These are phyloP conservation scores for Muraenolepis orangiensis DNA, from an alignment of 2,797 vertebrate species.

Conservation along the genomic window DNA sequence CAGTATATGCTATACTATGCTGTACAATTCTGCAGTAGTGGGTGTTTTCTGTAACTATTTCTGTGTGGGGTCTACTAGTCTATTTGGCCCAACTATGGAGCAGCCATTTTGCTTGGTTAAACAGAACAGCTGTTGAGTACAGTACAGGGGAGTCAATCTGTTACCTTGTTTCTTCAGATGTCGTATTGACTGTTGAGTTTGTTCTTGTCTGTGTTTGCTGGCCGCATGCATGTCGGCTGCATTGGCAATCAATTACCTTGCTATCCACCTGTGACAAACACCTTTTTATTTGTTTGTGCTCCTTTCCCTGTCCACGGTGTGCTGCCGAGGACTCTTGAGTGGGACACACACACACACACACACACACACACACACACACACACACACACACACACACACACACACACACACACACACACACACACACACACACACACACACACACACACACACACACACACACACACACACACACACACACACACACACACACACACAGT, in stretches of 20 bases:
- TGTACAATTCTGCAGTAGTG: conserved; percentile 5
- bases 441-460: no score
- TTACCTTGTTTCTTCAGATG: neutral
- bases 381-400: no score
- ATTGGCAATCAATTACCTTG: no score
- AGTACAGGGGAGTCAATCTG: neutral
- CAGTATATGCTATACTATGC: neutral
- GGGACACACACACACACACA: no score
- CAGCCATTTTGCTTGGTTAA: neutral
- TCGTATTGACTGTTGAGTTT: neutral
- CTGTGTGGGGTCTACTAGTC: neutral
- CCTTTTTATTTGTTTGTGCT: neutral
- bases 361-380: no score
- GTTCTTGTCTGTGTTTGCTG: neutral
- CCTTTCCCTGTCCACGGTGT: neutral
- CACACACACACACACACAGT: no score
- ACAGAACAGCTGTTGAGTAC: neutral
- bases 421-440: no score
- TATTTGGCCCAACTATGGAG: neutral
- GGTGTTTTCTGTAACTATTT: conserved; percentile 4
- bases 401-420: no score
- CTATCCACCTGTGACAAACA: neutral
- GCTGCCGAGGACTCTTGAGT: neutral
- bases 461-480: no score
- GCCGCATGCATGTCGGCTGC: no score